Evolutionary conservation across 2,888 invertebrate genomes (phyloP), one percentile per base, ranked within the genome.

Genomic region (Sabatieria punctata): DNA sequence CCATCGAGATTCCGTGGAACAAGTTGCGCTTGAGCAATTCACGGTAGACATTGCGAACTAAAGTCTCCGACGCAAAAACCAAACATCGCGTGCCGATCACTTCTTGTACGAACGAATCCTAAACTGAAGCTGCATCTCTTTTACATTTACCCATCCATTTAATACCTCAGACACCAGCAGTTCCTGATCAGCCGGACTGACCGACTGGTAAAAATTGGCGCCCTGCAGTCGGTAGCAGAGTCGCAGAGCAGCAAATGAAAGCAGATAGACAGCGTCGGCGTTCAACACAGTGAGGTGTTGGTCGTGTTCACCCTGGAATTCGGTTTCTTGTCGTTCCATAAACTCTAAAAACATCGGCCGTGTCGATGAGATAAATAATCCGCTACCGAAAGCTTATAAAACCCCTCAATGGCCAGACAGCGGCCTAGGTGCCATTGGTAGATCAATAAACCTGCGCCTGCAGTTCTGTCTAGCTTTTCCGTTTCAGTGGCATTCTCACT

Each of bases 191-290:
- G n/a, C n/a, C n/a, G n/a, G n/a, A n/a, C n/a, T n/a, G n/a, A n/a
- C n/a, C n/a, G n/a, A n/a, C 22, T 38, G n/a, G 19, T 38, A 38
- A 21, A 11, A 38, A 18, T 22, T 19, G 15, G 41, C 24, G 4
- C 22, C 24, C 18, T 45, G 4, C 19, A 24, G 36, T 4, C 41
- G 23, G 40, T 48, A 40, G 19, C 21, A 35, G n/a, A 48, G 71
- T 39, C 84, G 68, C 22, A 91, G 68, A 0, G 85, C 81, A 0
- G 85, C 79, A 63, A 85, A 86, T 0, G 85, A 83, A 1, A 88
- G 84, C 51, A 89, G 69, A 64, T 91, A 91, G 36, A 91, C 82
- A 22, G 89, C 89, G 68, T 91, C 91, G 1, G 88, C 89, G 67
- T 91, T 91, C 73, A 91, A 82, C 39, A 85, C 81, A 30, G 61